Conservation (phyloP, 2,113 vertebrate species). For the Varanus komodoensis region DNA sequence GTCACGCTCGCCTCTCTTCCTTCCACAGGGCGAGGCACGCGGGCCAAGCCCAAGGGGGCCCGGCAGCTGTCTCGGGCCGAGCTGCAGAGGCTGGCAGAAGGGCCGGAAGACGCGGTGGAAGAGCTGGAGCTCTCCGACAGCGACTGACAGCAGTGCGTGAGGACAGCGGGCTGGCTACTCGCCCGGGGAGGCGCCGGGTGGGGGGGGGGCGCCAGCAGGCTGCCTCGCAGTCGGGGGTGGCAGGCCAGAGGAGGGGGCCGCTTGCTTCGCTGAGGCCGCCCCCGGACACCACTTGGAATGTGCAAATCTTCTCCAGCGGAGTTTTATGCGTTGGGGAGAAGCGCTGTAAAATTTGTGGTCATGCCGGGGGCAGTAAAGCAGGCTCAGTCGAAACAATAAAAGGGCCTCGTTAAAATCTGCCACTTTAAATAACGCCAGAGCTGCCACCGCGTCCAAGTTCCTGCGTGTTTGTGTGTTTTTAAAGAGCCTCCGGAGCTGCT, state of each 20-base stretch:
- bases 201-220: background rate
- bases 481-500: background rate
- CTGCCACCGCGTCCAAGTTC: background rate
- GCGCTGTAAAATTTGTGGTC: background rate
- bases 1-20: accelerated
- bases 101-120: slow-evolving; percentile 88
- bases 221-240: background rate
- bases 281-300: background rate
- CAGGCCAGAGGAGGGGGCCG: slow-evolving; percentile 10
- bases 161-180: background rate
- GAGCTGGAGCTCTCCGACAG: slow-evolving; percentile 90
- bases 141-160: slow-evolving; percentile 33
- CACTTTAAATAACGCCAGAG: background rate
- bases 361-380: background rate
- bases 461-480: background rate
- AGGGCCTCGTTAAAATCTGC: slow-evolving; percentile 24
- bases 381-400: slow-evolving; percentile 19
- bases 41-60: background rate
- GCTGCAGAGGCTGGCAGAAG: slow-evolving; percentile 85
- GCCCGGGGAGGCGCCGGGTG: too few species aligned
- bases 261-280: background rate
- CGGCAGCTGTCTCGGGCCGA: slow-evolving; percentile 72
- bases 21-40: slow-evolving; percentile 48
- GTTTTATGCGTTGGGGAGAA: background rate
- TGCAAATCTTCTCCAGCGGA: accelerated